Evolutionary conservation across 1,140 invertebrate species (phyloP), one percentile per base, ranked within the genome.

Genomic region (Hylyphantes graminicola): DNA sequence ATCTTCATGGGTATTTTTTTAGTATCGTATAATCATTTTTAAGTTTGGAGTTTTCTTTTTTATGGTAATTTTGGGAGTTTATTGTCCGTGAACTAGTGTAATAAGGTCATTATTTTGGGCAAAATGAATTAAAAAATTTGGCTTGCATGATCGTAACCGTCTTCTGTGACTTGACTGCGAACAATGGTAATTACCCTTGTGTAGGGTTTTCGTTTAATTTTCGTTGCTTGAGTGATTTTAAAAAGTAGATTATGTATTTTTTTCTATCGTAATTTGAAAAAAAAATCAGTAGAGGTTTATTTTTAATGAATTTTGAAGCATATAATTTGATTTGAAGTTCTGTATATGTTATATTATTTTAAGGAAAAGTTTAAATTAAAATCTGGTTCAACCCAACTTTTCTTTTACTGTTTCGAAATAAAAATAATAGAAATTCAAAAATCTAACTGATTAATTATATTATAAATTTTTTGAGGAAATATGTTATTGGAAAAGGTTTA

Each of bases 71-170:
- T 35, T 35, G 35, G 35, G 50, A 64, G 67, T 81, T 81, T 81
- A 81, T 81, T 61, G 51, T 57, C 54, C 79, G 68, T 64, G 79
- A 81, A 73, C 57, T 64, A 12, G 9, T 61, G 79, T 81, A 78
- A 78, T 78, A 78, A 78, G 76, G 35, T 13, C 76, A 78, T 78
- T 78, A 78, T 78, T 78, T 78, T 35, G 55, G 15, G 54, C 61
- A 67, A 63, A 67, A 51, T 76, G 51, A 74, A 74, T 74, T 74
- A 74, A 12, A 21, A 55, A 55, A 19, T 72, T 72, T 50, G 11
- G 19, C 53, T 61, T 61, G 57, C 17, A 61, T 61, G 15, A 74
- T 74, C 57, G 51, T 74, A 57, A 74, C 57, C 53, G 72, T 10
- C 35, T 57, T 70, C 54, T 70, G 21, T 70, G 68, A 35, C 53